Conservation (phyloP, 2,888 invertebrate species). For the Phania funesta region DNA sequence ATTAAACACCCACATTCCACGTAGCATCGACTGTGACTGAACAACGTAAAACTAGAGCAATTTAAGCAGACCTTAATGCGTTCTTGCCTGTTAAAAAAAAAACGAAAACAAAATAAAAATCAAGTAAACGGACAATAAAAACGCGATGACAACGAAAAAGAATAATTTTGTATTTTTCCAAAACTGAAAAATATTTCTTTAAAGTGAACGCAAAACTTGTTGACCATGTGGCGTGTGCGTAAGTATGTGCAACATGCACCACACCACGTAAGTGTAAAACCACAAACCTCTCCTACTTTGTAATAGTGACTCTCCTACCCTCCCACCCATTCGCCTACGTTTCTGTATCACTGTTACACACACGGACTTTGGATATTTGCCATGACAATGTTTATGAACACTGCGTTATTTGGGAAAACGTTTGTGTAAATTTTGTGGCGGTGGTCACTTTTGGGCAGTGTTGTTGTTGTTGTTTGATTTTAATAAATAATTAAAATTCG, state of each 20-base stretch:
- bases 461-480: neutral
- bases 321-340: neutral
- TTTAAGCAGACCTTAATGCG: conserved; percentile 14
- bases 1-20: neutral
- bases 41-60: conserved; percentile 34
- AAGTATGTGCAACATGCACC: neutral
- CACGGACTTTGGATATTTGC: conserved; percentile 21
- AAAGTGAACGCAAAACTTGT: conserved; percentile 55
- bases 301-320: neutral
- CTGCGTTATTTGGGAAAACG: conserved; percentile 20
- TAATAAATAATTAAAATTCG: neutral
- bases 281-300: neutral
- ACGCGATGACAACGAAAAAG: neutral
- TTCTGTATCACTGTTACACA: neutral
- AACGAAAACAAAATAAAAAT: neutral
- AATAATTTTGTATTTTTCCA: neutral
- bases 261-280: neutral
- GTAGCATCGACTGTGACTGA: neutral
- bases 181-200: neutral
- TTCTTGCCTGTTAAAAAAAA: neutral
- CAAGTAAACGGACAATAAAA: neutral
- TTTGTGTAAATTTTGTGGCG: conserved; percentile 1
- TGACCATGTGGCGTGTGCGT: conserved; percentile 53
- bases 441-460: conserved; percentile 5
- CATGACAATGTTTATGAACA: conserved; percentile 53